phyloP scores from a whole-genome alignment of 2,888 invertebrate species.

The Agonopterix heracliana region DNA sequence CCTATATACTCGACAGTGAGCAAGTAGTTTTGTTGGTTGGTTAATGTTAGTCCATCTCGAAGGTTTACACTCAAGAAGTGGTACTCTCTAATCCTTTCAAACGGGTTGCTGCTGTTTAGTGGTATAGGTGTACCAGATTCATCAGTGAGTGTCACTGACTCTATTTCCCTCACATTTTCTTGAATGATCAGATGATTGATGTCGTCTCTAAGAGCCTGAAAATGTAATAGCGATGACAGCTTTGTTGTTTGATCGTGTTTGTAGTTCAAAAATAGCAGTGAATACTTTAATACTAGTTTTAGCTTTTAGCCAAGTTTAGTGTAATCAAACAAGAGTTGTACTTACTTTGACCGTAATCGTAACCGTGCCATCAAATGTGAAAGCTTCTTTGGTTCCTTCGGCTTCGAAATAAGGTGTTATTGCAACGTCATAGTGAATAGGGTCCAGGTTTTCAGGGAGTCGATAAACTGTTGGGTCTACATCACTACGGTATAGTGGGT shows the following conservation, averaged over 20 bases:
- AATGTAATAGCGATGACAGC: constrained; percentile 8
- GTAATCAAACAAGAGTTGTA: constrained; percentile 3
- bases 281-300: too few species aligned
- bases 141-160: constrained; percentile 28
- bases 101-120: constrained; percentile 26
- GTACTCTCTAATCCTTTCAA: constrained; percentile 39
- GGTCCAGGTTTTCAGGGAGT: constrained; percentile 62
- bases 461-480: constrained; percentile 35
- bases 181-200: constrained; percentile 43
- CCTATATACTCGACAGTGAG: constrained; percentile 49
- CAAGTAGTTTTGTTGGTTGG: constrained; percentile 30
- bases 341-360: constrained; percentile 50
- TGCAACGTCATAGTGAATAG: constrained; percentile 68
- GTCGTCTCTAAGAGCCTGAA: constrained; percentile 38
- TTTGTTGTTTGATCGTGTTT: background rate
- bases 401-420: constrained; percentile 71
- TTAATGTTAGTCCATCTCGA: constrained; percentile 33
- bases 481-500: constrained; percentile 17
- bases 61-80: constrained; percentile 56
- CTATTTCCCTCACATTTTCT: constrained; percentile 52
- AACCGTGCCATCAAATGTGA: constrained; percentile 66
- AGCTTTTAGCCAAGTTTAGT: too few species aligned
- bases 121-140: constrained; percentile 20
- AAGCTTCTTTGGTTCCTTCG: constrained; percentile 36
- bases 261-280: too few species aligned